Conservation (phyloP, 1,140 invertebrate species). For the Zaprionus camerounensis region DNA sequence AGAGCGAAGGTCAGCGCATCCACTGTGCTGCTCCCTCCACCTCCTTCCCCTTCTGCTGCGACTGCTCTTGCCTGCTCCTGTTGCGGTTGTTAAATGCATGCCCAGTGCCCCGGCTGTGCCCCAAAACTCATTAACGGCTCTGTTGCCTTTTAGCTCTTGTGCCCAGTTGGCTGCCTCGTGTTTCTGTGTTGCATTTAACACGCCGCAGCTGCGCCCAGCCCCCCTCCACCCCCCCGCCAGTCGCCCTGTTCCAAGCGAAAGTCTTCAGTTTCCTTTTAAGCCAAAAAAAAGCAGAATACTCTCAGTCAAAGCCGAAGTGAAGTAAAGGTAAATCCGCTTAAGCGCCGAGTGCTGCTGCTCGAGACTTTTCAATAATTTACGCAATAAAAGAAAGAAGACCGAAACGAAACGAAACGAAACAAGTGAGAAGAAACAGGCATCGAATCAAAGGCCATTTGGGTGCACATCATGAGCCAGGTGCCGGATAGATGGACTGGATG, state of each 20-base stretch:
- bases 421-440: slow-evolving; percentile 32
- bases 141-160: slow-evolving; percentile 61
- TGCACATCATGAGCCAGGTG: slow-evolving; percentile 54
- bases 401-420: slow-evolving; percentile 9
- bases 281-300: background rate
- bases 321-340: slow-evolving; percentile 64
- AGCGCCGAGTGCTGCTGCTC: slow-evolving; percentile 50
- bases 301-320: slow-evolving; percentile 1
- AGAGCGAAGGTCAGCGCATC: slow-evolving; percentile 73
- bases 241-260: background rate
- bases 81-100: slow-evolving; percentile 65
- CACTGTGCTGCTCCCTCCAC: slow-evolving; percentile 15
- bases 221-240: too few relatives aligned
- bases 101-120: slow-evolving; percentile 21
- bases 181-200: slow-evolving; percentile 55
- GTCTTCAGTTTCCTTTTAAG: slow-evolving; percentile 50
- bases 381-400: slow-evolving; percentile 20
- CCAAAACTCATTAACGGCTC: slow-evolving; percentile 74
- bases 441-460: slow-evolving; percentile 64
- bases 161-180: slow-evolving; percentile 31
- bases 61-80: slow-evolving; percentile 5
- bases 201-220: slow-evolving; percentile 6
- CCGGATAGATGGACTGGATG: slow-evolving; percentile 33
- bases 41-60: background rate
- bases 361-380: slow-evolving; percentile 78